Conservation (phyloP, 2,888 invertebrate genomes). For the Ophion ellenae region DNA sequence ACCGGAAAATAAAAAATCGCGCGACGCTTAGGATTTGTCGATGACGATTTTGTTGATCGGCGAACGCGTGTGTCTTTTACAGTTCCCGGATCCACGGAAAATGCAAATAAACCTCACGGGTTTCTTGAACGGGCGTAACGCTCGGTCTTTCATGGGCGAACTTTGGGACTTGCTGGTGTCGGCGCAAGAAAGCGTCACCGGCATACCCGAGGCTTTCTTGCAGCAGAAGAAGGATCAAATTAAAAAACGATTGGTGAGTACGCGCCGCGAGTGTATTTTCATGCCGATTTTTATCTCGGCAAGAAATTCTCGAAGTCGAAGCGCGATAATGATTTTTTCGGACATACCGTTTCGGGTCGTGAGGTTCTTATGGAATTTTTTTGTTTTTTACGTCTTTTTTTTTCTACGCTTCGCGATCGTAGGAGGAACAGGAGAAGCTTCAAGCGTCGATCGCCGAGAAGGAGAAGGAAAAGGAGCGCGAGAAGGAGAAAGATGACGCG, state of each 20-base stretch:
- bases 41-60: background rate
- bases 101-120: constrained; percentile 99
- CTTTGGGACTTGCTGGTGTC: constrained; percentile 97
- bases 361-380: background rate
- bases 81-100: constrained; percentile 98
- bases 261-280: constrained; percentile 25
- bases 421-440: constrained; percentile 92
- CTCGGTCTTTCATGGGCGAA: constrained; percentile 98
- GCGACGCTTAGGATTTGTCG: background rate
- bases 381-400: background rate
- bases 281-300: constrained; percentile 51
- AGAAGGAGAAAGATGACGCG: constrained; percentile 80
- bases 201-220: constrained; percentile 97
- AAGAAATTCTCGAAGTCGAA: background rate
- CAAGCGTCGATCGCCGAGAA: constrained; percentile 85
- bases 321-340: background rate
- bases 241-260: constrained; percentile 91
- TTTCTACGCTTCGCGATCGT: constrained; percentile 13
- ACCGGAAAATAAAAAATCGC: background rate
- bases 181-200: constrained; percentile 97
- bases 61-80: constrained; percentile 81
- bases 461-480: constrained; percentile 84
- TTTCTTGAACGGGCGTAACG: constrained; percentile 98
- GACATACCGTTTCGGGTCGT: background rate
- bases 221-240: constrained; percentile 99